Evolutionary conservation across 2,888 invertebrate species (phyloP), one percentile per base, ranked within the genome.

Genomic region (Chrysolina americana): DNA sequence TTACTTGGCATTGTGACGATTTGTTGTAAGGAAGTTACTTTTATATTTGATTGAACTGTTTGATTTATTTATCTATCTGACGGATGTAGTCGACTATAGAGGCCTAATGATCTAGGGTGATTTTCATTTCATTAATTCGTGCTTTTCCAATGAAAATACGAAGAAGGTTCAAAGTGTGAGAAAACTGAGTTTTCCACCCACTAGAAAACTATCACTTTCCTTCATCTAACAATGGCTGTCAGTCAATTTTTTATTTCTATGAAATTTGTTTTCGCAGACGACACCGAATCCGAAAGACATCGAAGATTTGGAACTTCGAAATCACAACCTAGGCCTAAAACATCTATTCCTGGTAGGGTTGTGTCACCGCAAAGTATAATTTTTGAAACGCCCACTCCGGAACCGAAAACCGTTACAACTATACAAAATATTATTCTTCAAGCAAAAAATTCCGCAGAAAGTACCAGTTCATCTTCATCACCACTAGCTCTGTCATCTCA

Each of bases 401-500:
- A 74, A 56, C 23, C 28, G 4, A 48, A 47, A 9, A 65, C 13
- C 15, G 50, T 76, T 65, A 75, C 75, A 47, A 41, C 68, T 17
- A 62, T 77, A 63, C 48, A 75, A 44, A 72, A 76, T 50, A 59
- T 75, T 11, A 56, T 59, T 9, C 65, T 80, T 19, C 72, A 66
- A 47, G 70, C 70, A 15, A 62, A 75, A 74, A 17, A 53, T 28
- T 23, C 15, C 3, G 63, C 53, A 19, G 66, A 71, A 68, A 44
- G 64, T 59, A 64, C 68, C 2, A 11, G 70, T 2, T 53, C 28
- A 11, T 50, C 70, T 0, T 36, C 70, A 59, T 56, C 71, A 41
- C 44, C 48, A 9, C 28, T 36, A 8, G 8, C 15, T 10, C 0
- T 50, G 9, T 50, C 50, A 28, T 59, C 36, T 59, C 15, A 47